Conservation (phyloP, 2,888 invertebrate genomes). For the Cryptosula pallasiana region DNA sequence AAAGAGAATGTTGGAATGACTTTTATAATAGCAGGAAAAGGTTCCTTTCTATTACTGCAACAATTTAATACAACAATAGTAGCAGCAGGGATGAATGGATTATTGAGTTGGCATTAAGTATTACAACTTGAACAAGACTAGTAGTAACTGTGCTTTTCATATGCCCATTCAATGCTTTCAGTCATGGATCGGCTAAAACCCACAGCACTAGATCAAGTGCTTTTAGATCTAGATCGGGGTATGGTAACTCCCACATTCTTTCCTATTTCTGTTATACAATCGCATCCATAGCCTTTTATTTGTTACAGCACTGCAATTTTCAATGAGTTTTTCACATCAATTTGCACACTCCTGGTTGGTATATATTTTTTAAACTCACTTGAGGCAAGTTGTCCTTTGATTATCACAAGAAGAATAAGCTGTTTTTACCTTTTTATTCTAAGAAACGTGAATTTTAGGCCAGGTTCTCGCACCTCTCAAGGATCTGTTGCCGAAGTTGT, state of each 20-base stretch:
- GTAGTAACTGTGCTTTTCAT: too few species aligned
- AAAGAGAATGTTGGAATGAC: too few species aligned
- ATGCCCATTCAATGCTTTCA: not conserved
- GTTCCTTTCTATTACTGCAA: too few species aligned
- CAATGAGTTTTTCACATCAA: too few species aligned
- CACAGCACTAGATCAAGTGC: conserved; percentile 21
- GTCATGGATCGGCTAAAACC: conserved; percentile 5
- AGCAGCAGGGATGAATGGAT: too few species aligned
- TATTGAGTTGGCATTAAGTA: too few species aligned
- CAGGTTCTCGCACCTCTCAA: conserved; percentile 1
- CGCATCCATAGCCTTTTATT: not conserved
- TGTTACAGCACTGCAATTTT: not conserved
- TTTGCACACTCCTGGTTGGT: too few species aligned
- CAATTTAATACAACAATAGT: too few species aligned
- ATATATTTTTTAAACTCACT: too few species aligned
- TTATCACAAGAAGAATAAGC: not conserved
- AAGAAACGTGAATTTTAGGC: not conserved
- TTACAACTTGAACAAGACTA: too few species aligned
- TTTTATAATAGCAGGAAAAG: too few species aligned
- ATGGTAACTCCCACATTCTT: not conserved
- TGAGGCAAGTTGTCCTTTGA: not conserved
- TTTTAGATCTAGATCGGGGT: not conserved
- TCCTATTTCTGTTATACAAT: not conserved
- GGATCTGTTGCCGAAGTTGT: conserved; percentile 32
- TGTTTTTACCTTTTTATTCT: not conserved